A percentile compares a stretch with the other conserved stretches of the same genome.
Evolutionary conservation across 2,113 vertebrate genomes (phyloP).

Genomic region (Phalacrocorax aristotelis): DNA sequence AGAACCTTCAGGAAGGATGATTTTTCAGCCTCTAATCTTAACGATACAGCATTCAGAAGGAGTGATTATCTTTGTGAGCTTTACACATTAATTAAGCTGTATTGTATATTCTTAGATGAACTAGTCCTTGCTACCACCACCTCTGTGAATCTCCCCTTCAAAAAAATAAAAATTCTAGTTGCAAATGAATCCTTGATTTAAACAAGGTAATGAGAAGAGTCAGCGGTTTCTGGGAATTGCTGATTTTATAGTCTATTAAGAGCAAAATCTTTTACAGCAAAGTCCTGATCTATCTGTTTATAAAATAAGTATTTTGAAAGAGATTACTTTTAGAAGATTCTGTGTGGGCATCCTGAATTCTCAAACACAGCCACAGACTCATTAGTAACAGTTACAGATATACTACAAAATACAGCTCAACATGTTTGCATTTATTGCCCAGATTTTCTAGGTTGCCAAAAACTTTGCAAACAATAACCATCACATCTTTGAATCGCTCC

Average conservation of each 20-base stretch:
- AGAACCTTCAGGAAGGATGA: constrained; percentile 34
- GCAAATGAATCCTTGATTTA: constrained; percentile 38
- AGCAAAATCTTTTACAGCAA: not conserved
- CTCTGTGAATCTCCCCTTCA: not conserved
- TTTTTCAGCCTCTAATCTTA: constrained; percentile 10
- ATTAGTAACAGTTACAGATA: not conserved
- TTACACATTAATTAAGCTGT: not conserved
- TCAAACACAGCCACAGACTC: not conserved
- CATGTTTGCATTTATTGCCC: not conserved
- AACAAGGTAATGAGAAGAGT: constrained; percentile 27
- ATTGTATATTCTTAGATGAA: not conserved
- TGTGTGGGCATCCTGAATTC: not conserved
- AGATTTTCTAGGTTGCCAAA: not conserved
- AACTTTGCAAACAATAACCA: not conserved
- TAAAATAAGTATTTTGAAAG: not conserved
- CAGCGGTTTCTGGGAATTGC: not conserved
- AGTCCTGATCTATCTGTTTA: not conserved
- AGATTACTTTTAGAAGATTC: not conserved
- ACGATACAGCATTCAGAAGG: not conserved
- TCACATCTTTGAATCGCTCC: not conserved
- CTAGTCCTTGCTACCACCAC: not conserved
- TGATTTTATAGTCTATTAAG: constrained; percentile 29
- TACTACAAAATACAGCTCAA: not conserved
- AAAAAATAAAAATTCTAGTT: not conserved
- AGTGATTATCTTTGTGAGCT: not conserved